These are phyloP conservation scores for Monarcha castaneiventris DNA, from an alignment of 2,113 vertebrate genomes.

Conservation along the genomic window DNA sequence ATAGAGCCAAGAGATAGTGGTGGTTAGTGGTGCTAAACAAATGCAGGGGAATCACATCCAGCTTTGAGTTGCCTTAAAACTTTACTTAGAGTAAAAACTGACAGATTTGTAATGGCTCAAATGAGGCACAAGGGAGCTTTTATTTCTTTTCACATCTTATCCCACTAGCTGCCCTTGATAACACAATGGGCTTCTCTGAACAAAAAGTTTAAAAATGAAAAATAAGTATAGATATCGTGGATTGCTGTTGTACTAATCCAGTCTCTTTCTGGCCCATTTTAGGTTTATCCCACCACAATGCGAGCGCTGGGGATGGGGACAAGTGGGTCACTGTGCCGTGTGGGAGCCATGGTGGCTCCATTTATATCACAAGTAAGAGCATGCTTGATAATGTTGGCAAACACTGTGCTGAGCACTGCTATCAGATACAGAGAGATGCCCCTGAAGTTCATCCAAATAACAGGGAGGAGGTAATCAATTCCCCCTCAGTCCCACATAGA, in stretches of 20 bases:
- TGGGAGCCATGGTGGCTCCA: slow-evolving; percentile 93
- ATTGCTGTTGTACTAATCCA: background rate
- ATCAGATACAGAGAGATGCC: background rate
- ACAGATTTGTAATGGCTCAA: background rate
- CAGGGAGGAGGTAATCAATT: background rate
- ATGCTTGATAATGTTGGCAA: background rate
- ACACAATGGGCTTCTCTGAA: background rate
- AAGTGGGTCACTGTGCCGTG: slow-evolving; percentile 88
- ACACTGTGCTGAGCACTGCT: background rate
- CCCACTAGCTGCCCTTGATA: background rate
- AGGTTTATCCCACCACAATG: slow-evolving; percentile 92
- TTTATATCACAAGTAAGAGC: slow-evolving; percentile 84
- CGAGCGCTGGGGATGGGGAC: slow-evolving; percentile 90
- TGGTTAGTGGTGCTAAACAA: background rate
- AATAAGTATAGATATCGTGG: background rate
- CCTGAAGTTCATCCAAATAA: background rate
- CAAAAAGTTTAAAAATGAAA: background rate
- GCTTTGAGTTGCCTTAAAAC: background rate
- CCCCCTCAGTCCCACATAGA: fast-evolving
- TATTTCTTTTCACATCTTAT: background rate
- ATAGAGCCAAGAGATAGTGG: background rate
- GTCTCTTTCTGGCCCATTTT: background rate
- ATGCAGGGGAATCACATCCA: background rate
- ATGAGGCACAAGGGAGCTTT: background rate
- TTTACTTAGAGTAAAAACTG: background rate